Evolutionary conservation across 2,113 vertebrate species (phyloP).

Genomic region (Pachycephala philippinensis): DNA sequence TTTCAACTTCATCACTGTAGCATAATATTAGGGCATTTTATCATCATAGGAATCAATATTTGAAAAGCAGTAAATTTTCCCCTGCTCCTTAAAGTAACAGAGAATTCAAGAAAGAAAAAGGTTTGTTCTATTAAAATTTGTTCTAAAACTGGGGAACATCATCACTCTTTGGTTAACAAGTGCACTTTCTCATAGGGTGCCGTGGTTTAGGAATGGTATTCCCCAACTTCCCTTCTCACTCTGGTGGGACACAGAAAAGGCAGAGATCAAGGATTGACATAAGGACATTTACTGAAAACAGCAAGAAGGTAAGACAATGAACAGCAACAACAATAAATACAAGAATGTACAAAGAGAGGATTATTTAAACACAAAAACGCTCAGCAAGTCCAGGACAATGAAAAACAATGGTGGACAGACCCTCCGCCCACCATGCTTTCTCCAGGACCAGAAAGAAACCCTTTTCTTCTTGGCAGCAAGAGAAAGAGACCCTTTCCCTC

Average conservation of each 20-base stretch:
- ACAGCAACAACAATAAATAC: neutral
- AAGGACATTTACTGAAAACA: neutral
- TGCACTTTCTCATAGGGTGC: neutral
- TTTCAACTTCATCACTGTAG: neutral
- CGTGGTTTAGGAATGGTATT: neutral
- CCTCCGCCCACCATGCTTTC: fast-evolving
- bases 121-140: neutral
- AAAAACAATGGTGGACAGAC: neutral
- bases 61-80: neutral
- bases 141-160: neutral
- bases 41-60: neutral
- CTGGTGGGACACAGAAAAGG: neutral
- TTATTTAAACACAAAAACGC: neutral
- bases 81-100: neutral
- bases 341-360: neutral
- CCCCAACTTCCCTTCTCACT: neutral
- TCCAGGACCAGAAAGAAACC: neutral
- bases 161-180: neutral
- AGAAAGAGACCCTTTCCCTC: neutral
- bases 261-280: neutral
- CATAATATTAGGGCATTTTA: neutral
- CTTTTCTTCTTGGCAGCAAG: neutral
- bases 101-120: neutral
- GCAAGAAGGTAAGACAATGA: neutral
- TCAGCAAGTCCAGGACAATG: neutral